Percentiles rank a stretch among this genome's conserved stretches.
Conservation (phyloP, 1,140 invertebrate genomes). For the Teleogryllus occipitalis region DNA sequence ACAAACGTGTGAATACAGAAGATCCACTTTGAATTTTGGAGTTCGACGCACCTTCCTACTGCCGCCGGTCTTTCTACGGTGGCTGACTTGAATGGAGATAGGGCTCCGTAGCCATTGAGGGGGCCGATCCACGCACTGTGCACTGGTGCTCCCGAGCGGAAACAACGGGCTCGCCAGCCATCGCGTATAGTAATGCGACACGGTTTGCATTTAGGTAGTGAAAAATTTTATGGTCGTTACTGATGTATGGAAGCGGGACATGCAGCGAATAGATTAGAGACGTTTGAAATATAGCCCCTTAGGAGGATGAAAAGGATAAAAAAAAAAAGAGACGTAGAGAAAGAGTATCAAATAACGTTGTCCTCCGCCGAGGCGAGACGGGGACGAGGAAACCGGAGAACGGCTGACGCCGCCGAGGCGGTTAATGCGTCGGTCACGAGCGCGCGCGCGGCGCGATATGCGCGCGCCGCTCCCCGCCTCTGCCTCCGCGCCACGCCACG, state of each 20-base stretch:
- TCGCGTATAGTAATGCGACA: neutral
- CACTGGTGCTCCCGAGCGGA: no score
- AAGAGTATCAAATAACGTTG: neutral
- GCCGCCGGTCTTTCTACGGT: no score
- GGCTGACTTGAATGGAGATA: no score
- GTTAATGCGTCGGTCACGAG: slow-evolving; percentile 20
- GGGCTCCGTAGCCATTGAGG: no score
- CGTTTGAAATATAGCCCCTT: neutral
- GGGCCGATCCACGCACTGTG: no score
- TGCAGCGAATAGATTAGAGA: slow-evolving; percentile 1
- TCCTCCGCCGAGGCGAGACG: neutral
- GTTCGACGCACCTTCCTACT: no score
- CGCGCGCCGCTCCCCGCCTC: no score
- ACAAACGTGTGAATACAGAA: no score
- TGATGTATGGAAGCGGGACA: neutral
- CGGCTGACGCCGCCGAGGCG: slow-evolving; percentile 25
- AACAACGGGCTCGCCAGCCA: neutral
- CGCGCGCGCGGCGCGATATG: neutral
- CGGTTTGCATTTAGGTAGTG: slow-evolving; percentile 3
- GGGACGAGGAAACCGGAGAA: slow-evolving; percentile 28
- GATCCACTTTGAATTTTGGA: no score
- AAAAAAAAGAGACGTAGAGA: neutral
- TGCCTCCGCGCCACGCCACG: no score
- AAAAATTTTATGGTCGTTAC: neutral
- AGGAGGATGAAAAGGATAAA: neutral